These are phyloP conservation scores for Adrianichthys oophorus DNA, from an alignment of 2,797 vertebrate genomes.

Conservation along the genomic window DNA sequence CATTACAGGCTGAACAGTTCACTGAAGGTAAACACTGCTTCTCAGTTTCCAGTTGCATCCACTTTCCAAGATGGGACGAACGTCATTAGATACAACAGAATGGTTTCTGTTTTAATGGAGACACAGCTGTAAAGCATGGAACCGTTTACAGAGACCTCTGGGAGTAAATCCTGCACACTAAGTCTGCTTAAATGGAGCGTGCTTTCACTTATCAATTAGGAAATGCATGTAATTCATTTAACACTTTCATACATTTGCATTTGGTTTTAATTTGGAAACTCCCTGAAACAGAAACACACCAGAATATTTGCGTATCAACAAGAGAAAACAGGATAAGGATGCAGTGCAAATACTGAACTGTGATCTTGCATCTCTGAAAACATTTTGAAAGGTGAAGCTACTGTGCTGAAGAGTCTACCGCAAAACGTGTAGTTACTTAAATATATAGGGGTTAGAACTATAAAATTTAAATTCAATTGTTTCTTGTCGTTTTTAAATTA, in stretches of 20 bases:
- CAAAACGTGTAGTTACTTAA: too few species aligned
- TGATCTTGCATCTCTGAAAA: neutral
- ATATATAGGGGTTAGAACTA: too few species aligned
- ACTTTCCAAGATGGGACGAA: constrained; percentile 34
- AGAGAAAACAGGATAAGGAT: neutral
- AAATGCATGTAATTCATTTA: neutral
- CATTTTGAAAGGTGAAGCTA: too few species aligned
- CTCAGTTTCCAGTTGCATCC: constrained; percentile 43
- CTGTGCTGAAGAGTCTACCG: too few species aligned
- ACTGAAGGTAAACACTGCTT: constrained; percentile 55
- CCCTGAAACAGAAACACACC: neutral
- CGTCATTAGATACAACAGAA: constrained; percentile 66
- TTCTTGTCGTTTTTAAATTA: too few species aligned
- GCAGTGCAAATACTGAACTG: neutral
- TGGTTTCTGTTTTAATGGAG: constrained; percentile 48
- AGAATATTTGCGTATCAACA: neutral
- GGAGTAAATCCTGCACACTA: constrained; percentile 15
- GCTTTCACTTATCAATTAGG: constrained; percentile 32
- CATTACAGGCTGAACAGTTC: constrained; percentile 34
- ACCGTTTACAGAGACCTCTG: constrained; percentile 45
- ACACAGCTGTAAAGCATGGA: constrained; percentile 46
- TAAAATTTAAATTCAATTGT: too few species aligned
- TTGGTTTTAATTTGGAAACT: neutral
- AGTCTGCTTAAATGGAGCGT: constrained; percentile 11
- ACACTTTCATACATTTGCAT: too few species aligned